Evolutionary conservation across 2,113 vertebrate genomes (phyloP).

Genomic region (Psittacula cyanocephala): DNA sequence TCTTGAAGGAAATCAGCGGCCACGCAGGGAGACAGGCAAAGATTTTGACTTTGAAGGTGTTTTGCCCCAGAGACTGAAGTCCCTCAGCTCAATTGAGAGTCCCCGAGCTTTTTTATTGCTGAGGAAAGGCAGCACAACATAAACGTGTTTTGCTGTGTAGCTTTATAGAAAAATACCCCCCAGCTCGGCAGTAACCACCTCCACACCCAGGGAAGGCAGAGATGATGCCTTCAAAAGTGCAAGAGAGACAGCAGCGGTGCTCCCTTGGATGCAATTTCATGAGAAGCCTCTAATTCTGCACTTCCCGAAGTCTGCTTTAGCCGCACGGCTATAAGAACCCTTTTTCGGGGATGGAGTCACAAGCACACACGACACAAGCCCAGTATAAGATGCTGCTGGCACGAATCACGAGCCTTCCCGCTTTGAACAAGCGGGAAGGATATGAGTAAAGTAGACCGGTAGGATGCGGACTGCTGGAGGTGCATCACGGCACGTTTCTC

Average conservation of each 20-base stretch:
- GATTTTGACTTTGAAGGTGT: neutral
- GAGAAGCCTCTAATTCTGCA: neutral
- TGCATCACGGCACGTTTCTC: neutral
- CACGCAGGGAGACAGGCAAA: neutral
- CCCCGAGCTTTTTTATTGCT: neutral
- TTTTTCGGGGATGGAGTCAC: neutral
- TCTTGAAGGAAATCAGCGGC: neutral
- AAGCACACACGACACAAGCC: neutral
- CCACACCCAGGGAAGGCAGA: neutral
- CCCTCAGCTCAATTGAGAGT: neutral
- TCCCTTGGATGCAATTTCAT: neutral
- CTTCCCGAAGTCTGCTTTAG: neutral
- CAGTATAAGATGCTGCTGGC: neutral
- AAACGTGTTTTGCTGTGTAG: neutral
- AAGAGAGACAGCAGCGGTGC: neutral
- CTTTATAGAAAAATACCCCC: neutral
- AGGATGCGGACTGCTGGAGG: neutral
- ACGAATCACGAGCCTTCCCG: neutral
- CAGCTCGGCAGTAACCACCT: neutral
- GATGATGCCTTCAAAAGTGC: neutral
- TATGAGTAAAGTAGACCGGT: neutral
- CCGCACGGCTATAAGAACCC: neutral
- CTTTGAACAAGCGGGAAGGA: neutral
- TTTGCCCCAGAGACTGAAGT: neutral
- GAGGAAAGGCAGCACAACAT: neutral